Percentiles rank a stretch among this genome's conserved stretches.
Conservation (phyloP, 2,113 vertebrate genomes). For the Oriolus oriolus region DNA sequence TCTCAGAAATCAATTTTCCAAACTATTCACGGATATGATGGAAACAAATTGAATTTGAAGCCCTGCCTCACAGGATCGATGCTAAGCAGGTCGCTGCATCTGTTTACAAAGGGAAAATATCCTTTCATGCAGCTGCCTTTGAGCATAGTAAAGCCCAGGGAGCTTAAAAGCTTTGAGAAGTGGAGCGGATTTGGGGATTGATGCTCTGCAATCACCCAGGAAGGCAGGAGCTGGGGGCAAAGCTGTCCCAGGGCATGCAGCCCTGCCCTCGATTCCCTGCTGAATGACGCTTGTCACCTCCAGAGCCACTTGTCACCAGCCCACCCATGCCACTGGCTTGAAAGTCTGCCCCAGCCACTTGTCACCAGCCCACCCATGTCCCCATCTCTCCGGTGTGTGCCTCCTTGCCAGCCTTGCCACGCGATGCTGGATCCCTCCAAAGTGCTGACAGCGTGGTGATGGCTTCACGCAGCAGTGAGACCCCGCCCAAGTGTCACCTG, state of each 20-base stretch:
- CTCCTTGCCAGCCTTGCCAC: background rate
- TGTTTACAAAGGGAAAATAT: slow-evolving; percentile 30
- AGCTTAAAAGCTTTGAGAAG: slow-evolving; percentile 24
- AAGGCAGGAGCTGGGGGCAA: background rate
- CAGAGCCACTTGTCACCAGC: background rate
- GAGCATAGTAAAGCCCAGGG: background rate
- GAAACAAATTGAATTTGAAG: slow-evolving; percentile 31
- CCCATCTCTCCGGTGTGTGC: rapidly evolving
- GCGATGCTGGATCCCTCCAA: background rate
- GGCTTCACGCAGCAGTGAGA: background rate
- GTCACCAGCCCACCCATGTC: background rate
- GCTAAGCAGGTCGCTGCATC: background rate
- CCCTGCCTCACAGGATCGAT: background rate
- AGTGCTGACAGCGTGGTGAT: rapidly evolving
- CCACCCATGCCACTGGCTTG: background rate
- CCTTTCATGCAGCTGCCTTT: background rate
- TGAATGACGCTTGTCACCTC: background rate
- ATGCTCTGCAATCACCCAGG: background rate
- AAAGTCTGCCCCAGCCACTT: background rate
- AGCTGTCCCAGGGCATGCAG: background rate
- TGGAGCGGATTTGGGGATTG: background rate
- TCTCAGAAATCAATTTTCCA: slow-evolving; percentile 2
- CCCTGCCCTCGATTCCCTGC: background rate
- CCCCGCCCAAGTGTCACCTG: background rate
- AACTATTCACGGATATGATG: background rate